phyloP scores from a whole-genome alignment of 2,888 invertebrate genomes.

The Polymixis flavicincta region DNA sequence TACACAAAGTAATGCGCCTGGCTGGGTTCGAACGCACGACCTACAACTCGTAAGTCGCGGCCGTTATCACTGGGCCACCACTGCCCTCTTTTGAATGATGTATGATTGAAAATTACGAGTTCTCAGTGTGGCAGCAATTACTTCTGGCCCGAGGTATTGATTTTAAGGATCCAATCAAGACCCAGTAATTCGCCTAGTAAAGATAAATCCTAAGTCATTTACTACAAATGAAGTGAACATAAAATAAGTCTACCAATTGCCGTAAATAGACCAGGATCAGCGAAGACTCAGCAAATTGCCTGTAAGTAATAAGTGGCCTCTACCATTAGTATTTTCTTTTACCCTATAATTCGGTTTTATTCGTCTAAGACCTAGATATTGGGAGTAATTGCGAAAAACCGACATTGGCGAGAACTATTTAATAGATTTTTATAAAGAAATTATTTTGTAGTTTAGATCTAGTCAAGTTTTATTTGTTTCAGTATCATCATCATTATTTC shows the following conservation, averaged over 20 bases:
- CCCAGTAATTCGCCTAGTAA: neutral
- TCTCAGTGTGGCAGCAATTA: neutral
- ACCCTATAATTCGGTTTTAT: constrained; percentile 4
- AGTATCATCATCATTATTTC: too few species aligned
- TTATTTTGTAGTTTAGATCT: neutral
- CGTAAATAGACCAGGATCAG: neutral
- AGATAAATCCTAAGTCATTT: neutral
- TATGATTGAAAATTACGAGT: too few species aligned
- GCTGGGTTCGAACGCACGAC: too few species aligned
- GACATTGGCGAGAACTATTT: neutral
- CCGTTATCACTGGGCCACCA: too few species aligned
- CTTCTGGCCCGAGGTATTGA: too few species aligned
- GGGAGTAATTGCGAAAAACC: neutral
- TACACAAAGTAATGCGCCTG: too few species aligned
- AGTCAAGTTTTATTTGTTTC: neutral
- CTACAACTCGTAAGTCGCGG: too few species aligned
- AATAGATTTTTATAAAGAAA: too few species aligned
- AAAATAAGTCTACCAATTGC: constrained; percentile 6
- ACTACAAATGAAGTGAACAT: constrained; percentile 1
- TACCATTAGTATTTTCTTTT: constrained; percentile 18
- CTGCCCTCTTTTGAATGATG: too few species aligned
- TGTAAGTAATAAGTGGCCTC: constrained; percentile 17
- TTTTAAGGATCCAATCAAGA: neutral
- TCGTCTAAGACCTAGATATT: neutral
- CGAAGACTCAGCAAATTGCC: constrained; percentile 17